Percentiles rank a stretch among this genome's conserved stretches.
Conservation (phyloP, 1,140 invertebrate genomes). For the Nephila pilipes region DNA sequence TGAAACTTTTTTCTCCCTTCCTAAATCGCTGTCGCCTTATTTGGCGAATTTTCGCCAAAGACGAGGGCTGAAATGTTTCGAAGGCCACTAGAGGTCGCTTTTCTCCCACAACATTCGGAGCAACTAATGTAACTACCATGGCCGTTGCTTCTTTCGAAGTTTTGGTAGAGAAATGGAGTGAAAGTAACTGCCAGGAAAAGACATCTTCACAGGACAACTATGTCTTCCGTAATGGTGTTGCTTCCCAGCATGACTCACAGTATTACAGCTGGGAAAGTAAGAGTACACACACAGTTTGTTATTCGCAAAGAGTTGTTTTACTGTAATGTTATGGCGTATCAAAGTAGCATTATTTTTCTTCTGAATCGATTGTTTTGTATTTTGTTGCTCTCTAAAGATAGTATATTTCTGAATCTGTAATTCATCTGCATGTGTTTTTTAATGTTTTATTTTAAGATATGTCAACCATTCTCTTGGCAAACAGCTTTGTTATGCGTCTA, state of each 20-base stretch:
- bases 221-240: conserved; percentile 59
- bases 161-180: neutral
- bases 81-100: conserved; percentile 47
- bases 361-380: too few species aligned
- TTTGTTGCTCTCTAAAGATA: too few species aligned
- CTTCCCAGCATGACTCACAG: conserved; percentile 30
- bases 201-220: conserved; percentile 14
- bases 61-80: neutral
- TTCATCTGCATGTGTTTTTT: too few species aligned
- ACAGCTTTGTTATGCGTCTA: too few species aligned
- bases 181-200: neutral
- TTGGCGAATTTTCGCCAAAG: neutral
- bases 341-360: too few species aligned
- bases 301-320: neutral
- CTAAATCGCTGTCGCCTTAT: neutral
- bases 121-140: neutral
- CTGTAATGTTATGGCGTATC: too few species aligned
- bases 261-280: conserved; percentile 37
- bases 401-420: too few species aligned
- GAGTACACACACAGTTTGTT: neutral
- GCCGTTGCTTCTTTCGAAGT: neutral
- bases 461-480: too few species aligned
- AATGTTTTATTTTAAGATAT: too few species aligned
- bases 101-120: neutral
- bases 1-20: neutral